Base-by-base conservation (phyloP, 2,888 invertebrate species). In the Idaea straminata region DNA sequence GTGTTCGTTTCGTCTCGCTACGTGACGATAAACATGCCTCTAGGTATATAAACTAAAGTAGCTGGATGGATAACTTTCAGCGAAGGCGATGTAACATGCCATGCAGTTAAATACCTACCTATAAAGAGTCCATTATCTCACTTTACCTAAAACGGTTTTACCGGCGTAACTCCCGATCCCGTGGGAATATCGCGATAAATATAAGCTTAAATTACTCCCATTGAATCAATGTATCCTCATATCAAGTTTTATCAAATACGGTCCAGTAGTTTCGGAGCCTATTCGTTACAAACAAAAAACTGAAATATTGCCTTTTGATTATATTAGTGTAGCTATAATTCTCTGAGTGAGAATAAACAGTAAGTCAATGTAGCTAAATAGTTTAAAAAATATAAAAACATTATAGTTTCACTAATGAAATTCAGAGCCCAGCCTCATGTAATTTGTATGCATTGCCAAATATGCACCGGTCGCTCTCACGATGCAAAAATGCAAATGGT, bases 401-500 rank as follows among this genome's bases (percentile, higher is more conserved):
- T 10, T 47, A 47, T 7, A 10, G 7, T 10, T 6, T 47, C 10
- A 2, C 13, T 10, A 47, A 7, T 47, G 36, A 47, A 47, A 6
- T 47, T 47, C 47, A 47, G 47, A 47, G 13, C 5, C 47, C 10
- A 47, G 7, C 7, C 47, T 47, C 64, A 63, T 62, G 61, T 63
- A 64, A 67, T 71, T 70, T 66, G 65, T 72, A 69, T 70, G 73
- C 72, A 25, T 66, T 74, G 66, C 74, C 76, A 75, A 79, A 78
- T 75, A 74, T 70, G 72, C 70, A 69, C 69, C 64, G 71, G 69
- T 69, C 74, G 78, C 74, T 83, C 79, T 77, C 84, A 81, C 83
- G 82, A 76, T 80, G 80, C 80, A 80, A 75, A 81, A 74, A 85
- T 83, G 85, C 81, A 80, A 83, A 84, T 84, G 72, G 69, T 74